These are phyloP conservation scores for Agrilus planipennis DNA, from an alignment of 1,140 invertebrate genomes.

Conservation along the genomic window DNA sequence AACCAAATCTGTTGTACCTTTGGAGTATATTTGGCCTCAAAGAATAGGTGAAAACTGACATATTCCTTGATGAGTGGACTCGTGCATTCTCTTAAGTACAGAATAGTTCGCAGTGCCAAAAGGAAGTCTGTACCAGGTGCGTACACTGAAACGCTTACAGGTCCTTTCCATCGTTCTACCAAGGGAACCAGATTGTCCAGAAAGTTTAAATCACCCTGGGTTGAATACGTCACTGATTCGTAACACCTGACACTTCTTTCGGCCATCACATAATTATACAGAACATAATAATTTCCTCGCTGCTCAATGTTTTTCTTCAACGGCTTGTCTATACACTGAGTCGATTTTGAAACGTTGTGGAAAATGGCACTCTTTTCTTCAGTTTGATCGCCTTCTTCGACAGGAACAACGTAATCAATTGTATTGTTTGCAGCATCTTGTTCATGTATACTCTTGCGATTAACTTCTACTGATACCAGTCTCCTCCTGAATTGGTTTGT, in stretches of 20 bases:
- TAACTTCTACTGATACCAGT: not conserved
- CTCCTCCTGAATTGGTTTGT: not conserved
- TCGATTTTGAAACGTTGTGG: not conserved
- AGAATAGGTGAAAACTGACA: too few relatives aligned
- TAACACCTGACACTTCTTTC: constrained; percentile 37
- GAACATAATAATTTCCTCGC: constrained; percentile 72
- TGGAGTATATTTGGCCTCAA: too few relatives aligned
- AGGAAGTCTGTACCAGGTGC: constrained; percentile 54
- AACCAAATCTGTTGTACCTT: too few relatives aligned
- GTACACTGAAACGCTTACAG: constrained; percentile 47
- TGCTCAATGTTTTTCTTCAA: constrained; percentile 49
- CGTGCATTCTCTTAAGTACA: too few relatives aligned
- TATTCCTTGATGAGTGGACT: too few relatives aligned
- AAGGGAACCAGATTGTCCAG: constrained; percentile 72
- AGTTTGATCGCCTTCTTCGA: not conserved
- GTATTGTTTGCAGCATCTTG: not conserved
- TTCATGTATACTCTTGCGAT: not conserved
- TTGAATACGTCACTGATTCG: constrained; percentile 58
- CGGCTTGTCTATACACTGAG: constrained; percentile 46
- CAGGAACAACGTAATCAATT: not conserved
- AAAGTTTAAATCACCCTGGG: constrained; percentile 66
- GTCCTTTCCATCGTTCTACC: constrained; percentile 50
- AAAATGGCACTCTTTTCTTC: too few relatives aligned
- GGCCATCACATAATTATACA: constrained; percentile 68
- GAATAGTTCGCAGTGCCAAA: too few relatives aligned